Evolutionary conservation across 2,888 invertebrate genomes (phyloP).

Genomic region (Callyntrura sp.): DNA sequence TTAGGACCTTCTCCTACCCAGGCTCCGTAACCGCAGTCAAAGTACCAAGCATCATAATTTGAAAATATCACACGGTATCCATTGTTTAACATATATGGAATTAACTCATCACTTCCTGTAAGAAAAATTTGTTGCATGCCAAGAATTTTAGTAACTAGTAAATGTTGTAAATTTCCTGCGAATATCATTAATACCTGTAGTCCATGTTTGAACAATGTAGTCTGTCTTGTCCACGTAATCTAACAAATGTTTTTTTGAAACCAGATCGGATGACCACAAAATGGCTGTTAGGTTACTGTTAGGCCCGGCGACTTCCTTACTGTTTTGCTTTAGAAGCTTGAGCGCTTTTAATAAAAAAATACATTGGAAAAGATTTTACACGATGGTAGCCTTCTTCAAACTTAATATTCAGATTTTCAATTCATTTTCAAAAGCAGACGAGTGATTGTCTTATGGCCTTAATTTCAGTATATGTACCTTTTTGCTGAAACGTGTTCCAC

Average conservation of each 20-base stretch:
- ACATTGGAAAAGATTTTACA: neutral
- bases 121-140: neutral
- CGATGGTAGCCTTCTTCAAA: too few relatives aligned
- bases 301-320: conserved; percentile 85
- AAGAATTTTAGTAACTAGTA: neutral
- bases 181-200: conserved; percentile 83
- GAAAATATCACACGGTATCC: conserved; percentile 93
- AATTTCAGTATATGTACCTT: conserved; percentile 68
- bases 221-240: conserved; percentile 90
- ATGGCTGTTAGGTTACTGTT: conserved; percentile 88
- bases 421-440: too few relatives aligned
- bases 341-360: conserved; percentile 85
- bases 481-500: conserved; percentile 84
- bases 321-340: conserved; percentile 87
- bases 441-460: neutral
- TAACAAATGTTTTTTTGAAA: conserved; percentile 89
- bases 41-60: conserved; percentile 94
- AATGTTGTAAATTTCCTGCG: too few relatives aligned
- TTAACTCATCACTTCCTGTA: conserved; percentile 87
- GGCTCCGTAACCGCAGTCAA: conserved; percentile 94
- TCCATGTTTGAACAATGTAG: conserved; percentile 93
- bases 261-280: conserved; percentile 92
- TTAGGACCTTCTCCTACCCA: conserved; percentile 92
- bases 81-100: conserved; percentile 89
- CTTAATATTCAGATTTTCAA: too few relatives aligned